These are phyloP conservation scores for Stegodyphus dumicola DNA, from an alignment of 1,140 invertebrate species.

Conservation along the genomic window DNA sequence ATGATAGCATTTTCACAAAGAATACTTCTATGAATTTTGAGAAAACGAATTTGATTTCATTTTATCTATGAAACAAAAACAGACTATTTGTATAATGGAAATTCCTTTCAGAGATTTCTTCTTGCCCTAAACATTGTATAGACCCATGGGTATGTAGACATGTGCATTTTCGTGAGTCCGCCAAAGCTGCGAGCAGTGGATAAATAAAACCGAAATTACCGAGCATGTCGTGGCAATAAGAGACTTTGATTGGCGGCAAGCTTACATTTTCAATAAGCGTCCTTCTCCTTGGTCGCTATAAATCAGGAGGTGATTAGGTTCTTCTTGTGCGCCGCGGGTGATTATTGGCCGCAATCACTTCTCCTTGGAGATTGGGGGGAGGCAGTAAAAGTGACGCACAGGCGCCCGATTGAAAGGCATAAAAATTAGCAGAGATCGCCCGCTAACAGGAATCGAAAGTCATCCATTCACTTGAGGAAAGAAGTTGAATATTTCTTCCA, in stretches of 20 bases:
- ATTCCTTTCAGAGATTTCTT: no score
- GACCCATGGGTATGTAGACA: no score
- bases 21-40: no score
- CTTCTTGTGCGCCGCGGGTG: slow-evolving; percentile 24
- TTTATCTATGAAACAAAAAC: not conserved
- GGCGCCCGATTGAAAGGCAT: not conserved
- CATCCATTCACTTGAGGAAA: not conserved
- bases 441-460: not conserved
- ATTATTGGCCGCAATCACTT: slow-evolving; percentile 49
- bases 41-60: no score
- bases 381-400: slow-evolving; percentile 11
- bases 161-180: no score
- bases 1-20: no score
- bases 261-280: slow-evolving; percentile 45
- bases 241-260: not conserved
- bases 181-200: not conserved
- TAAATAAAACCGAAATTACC: not conserved
- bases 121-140: no score
- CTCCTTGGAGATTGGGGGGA: not conserved
- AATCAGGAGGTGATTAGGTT: slow-evolving; percentile 45
- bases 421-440: not conserved
- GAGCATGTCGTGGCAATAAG: no score
- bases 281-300: not conserved
- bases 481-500: no score
- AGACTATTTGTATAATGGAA: not conserved